Conservation (phyloP, 2,888 invertebrate species). For the Tipula confusa region DNA sequence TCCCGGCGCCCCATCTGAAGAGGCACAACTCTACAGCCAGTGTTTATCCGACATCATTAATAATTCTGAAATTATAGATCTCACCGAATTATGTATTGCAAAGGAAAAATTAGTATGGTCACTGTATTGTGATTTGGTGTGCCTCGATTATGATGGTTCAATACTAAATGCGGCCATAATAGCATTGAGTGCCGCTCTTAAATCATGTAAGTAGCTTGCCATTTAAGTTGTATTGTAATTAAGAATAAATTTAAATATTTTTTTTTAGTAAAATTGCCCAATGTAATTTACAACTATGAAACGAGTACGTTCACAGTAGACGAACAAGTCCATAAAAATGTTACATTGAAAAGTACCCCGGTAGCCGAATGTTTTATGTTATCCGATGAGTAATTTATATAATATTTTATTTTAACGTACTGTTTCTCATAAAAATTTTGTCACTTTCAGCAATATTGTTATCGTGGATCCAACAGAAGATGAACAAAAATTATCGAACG, state of each 20-base stretch:
- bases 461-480: conserved; percentile 77
- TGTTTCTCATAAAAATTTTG: conserved; percentile 34
- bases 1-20: conserved; percentile 74
- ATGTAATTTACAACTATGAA: conserved; percentile 63
- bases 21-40: conserved; percentile 71
- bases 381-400: conserved; percentile 59
- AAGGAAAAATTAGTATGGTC: conserved; percentile 76
- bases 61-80: conserved; percentile 64
- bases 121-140: conserved; percentile 75
- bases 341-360: conserved; percentile 59
- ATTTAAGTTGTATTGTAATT: too few relatives aligned
- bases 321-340: conserved; percentile 51
- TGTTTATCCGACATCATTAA: conserved; percentile 64
- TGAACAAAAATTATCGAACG: conserved; percentile 68
- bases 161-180: conserved; percentile 74
- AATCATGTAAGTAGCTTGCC: conserved; percentile 58
- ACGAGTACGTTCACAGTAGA: conserved; percentile 63
- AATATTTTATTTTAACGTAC: conserved; percentile 13
- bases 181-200: conserved; percentile 69
- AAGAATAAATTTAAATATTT: background rate
- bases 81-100: conserved; percentile 65
- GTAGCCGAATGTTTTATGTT: conserved; percentile 71
- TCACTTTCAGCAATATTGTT: conserved; percentile 57
- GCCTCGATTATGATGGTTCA: conserved; percentile 80
- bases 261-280: conserved; percentile 62